A percentile compares a stretch with the other conserved stretches of the same genome.
These are phyloP conservation scores for Pelobates cultripes DNA, from an alignment of 2,797 vertebrate genomes.

Conservation along the genomic window DNA sequence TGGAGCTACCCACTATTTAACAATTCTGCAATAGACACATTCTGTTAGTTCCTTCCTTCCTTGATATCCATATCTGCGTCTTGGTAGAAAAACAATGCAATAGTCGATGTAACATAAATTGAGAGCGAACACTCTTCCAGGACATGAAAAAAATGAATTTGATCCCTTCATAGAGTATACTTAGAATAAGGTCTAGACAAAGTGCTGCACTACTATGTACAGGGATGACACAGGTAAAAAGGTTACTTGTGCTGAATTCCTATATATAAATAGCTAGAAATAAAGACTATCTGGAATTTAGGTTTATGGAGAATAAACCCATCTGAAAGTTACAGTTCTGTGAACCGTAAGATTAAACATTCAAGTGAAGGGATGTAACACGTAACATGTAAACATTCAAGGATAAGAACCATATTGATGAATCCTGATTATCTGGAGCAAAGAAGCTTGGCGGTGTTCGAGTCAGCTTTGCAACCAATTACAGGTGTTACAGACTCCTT, in stretches of 20 bases:
- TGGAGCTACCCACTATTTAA: too few relatives aligned
- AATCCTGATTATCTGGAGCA: background rate
- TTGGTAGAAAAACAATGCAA: too few relatives aligned
- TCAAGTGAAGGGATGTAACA: background rate
- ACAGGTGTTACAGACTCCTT: background rate
- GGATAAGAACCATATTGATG: conserved; percentile 17
- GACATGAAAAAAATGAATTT: background rate
- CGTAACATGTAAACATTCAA: conserved; percentile 40
- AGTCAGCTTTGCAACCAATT: background rate
- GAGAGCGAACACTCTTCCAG: background rate
- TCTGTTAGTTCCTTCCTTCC: too few relatives aligned
- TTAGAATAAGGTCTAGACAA: background rate
- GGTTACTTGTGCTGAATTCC: too few relatives aligned
- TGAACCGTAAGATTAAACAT: background rate
- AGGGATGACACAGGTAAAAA: background rate
- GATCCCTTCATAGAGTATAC: background rate
- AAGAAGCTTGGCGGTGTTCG: background rate
- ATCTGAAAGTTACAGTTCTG: background rate
- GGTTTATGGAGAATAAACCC: background rate
- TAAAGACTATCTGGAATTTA: too few relatives aligned
- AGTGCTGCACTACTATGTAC: background rate
- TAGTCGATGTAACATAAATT: too few relatives aligned
- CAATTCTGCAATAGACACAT: too few relatives aligned
- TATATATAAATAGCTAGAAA: too few relatives aligned
- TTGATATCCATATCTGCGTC: too few relatives aligned